Base-by-base conservation (phyloP, 2,113 vertebrate species). In the Melanocharis versteri region DNA sequence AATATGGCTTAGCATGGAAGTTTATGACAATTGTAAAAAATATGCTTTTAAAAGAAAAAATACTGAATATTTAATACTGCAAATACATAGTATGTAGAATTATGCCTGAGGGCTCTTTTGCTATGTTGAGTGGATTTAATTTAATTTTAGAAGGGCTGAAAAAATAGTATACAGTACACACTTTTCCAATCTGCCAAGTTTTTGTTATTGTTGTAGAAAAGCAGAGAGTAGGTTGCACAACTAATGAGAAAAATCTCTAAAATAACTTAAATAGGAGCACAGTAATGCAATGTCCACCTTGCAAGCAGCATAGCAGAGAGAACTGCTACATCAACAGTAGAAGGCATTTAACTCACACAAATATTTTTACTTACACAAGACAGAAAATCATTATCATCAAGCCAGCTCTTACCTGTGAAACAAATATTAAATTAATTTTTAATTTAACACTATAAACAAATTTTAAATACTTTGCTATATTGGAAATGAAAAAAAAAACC, bases 31-130 rank as follows among this genome's bases (percentile, higher is more conserved):
- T 96, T 91, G 71, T 89, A 95, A 96, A 96, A 96, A 97, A 97
- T 93, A 89, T 17, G 94, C 97, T 97, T 96, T 97, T 95, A 95
- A 80, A 93, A 96, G 54, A 82, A 89, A 95, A 94, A 96, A 95
- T 83, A 86, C 89, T 97, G 83, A 95, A 97, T 98, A 97, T 97
- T 97, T 97, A 94, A 97, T 97, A 92, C n/a, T 47, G 66, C 33
- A 96, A 96, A 96, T 96, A 97, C 96, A 81, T 87, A 95, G 88
- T 96, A 95, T 94, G 94, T 94, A 96, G 94, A 91, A 95, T 94
- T 97, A 93, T 80, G 97, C 97, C 96, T 84, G 77, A 97, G 97
- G 97, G 87, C 23, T 97, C 50, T 89, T 78, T 92, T 92, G 88
- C 95, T 89, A 62, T 82, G 87, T 93, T 93, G 87, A 93, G 79